phyloP scores from a whole-genome alignment of 2,797 vertebrate species.

The Telmatherina bonti region DNA sequence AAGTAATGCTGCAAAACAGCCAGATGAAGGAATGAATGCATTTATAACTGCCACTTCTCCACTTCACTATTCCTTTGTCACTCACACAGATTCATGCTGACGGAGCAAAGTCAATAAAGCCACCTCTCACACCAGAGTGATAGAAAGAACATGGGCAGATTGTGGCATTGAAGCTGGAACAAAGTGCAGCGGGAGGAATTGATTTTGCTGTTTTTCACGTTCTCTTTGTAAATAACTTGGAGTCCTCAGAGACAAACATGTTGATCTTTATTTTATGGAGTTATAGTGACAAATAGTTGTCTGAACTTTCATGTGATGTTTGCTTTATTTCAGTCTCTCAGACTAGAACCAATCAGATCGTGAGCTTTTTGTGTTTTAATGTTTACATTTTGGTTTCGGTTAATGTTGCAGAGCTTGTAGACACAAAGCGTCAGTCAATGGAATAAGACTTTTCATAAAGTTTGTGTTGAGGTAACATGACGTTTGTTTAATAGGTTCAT shows the following conservation, averaged over 20 bases:
- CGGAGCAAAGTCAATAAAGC: constrained; percentile 41
- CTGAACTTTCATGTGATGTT: constrained; percentile 9
- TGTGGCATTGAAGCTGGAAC: constrained; percentile 4
- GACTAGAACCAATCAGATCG: too few relatives aligned
- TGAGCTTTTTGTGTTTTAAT: too few relatives aligned
- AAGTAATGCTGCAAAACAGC: constrained; percentile 8
- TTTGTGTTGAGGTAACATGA: too few relatives aligned
- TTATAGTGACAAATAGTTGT: constrained; percentile 8
- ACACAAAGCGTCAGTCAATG: too few relatives aligned
- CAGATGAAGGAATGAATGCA: neutral
- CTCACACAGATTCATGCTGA: constrained; percentile 55
- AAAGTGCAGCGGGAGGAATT: constrained; percentile 10
- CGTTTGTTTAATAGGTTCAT: too few relatives aligned
- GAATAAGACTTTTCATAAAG: too few relatives aligned
- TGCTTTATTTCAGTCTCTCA: neutral
- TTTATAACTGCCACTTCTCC: constrained; percentile 44
- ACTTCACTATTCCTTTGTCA: constrained; percentile 31
- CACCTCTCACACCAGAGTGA: constrained; percentile 16
- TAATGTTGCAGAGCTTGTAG: too few relatives aligned
- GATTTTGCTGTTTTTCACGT: constrained; percentile 2
- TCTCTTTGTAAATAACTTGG: constrained; percentile 20
- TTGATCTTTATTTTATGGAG: constrained; percentile 36
- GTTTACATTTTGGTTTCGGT: too few relatives aligned
- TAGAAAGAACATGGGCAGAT: constrained; percentile 28
- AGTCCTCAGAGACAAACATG: constrained; percentile 27